These are phyloP conservation scores for Microtus montanus DNA, from an alignment of 2,113 vertebrate genomes.

Conservation along the genomic window DNA sequence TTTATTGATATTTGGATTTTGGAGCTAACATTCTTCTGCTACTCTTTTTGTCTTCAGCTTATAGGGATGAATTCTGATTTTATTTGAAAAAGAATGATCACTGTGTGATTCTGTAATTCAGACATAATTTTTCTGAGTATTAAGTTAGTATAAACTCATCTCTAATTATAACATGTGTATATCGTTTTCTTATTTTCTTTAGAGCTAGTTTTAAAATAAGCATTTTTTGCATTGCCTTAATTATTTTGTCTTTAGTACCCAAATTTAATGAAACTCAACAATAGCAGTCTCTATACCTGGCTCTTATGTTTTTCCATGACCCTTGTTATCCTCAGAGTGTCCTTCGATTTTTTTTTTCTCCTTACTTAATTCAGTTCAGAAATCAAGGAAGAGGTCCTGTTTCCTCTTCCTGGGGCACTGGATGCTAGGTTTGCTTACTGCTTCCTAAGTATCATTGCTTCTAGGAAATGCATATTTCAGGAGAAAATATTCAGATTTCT, in stretches of 20 bases:
- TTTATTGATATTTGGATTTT: neutral
- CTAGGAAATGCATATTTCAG: neutral
- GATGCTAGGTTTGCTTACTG: neutral
- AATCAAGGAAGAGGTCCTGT: neutral
- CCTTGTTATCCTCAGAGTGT: neutral
- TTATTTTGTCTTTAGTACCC: neutral
- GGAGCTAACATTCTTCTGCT: neutral
- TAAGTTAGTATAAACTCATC: neutral
- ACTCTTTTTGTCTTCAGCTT: neutral
- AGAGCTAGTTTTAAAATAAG: neutral
- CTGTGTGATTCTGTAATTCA: neutral
- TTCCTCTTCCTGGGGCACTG: neutral
- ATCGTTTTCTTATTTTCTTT: neutral
- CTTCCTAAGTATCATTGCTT: neutral
- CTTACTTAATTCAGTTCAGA: neutral
- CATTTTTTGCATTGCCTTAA: neutral
- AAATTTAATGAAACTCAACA: neutral
- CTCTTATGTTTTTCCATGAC: neutral
- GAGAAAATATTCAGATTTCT: neutral
- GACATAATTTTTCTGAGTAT: constrained; percentile 10
- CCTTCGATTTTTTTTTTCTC: neutral
- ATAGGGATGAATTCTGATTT: neutral
- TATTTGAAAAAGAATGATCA: neutral
- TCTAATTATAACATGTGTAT: neutral
- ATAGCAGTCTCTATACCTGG: neutral